These are phyloP conservation scores for Caiman crocodilus DNA, from an alignment of 2,797 vertebrate genomes.

Conservation along the genomic window DNA sequence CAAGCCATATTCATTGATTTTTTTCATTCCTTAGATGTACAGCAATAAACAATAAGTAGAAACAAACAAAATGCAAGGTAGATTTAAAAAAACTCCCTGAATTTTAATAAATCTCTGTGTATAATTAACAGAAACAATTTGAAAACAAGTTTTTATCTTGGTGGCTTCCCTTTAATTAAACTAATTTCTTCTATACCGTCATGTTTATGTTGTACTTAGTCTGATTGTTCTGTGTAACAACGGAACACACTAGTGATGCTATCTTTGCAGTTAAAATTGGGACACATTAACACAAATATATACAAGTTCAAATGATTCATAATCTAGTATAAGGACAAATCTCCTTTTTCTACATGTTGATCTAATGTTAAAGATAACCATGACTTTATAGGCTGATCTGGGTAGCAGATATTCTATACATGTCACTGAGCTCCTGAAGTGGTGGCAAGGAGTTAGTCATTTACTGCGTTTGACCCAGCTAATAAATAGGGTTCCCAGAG, in stretches of 20 bases:
- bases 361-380: conserved; percentile 13
- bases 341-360: conserved; percentile 3
- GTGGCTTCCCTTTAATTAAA: neutral
- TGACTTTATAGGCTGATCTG: neutral
- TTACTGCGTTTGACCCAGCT: conserved; percentile 24
- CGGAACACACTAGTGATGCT: neutral
- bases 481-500: neutral
- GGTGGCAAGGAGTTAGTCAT: conserved; percentile 1
- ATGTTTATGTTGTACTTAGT: conserved; percentile 38
- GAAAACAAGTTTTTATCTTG: conserved; percentile 5
- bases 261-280: conserved; percentile 41
- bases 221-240: conserved; percentile 42
- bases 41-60: conserved; percentile 25
- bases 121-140: conserved; percentile 15
- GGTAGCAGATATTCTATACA: conserved; percentile 1
- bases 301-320: neutral
- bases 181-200: conserved; percentile 12
- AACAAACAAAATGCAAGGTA: conserved; percentile 36
- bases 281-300: neutral
- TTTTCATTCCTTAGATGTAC: conserved; percentile 11
- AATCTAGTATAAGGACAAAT: conserved; percentile 22
- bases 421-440: conserved; percentile 10
- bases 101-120: conserved; percentile 53
- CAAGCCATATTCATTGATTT: conserved; percentile 9
- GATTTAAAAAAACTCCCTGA: conserved; percentile 34